Percentiles rank a stretch among this genome's conserved stretches.
phyloP scores from a whole-genome alignment of 2,888 invertebrate genomes.

The Xiphydria camelus region DNA sequence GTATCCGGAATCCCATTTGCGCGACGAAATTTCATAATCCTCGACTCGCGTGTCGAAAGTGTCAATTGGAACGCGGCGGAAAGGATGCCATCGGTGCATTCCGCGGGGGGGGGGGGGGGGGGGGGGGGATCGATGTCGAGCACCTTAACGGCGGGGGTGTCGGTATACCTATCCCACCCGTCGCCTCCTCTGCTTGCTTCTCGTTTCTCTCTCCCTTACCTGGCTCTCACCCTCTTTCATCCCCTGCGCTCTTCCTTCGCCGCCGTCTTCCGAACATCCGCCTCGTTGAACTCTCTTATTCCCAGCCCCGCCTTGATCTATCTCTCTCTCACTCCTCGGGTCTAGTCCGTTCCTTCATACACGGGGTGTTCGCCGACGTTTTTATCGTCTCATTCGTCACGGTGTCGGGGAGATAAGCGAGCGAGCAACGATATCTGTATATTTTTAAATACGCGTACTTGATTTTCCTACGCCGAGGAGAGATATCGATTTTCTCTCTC shows the following conservation, averaged over 20 bases:
- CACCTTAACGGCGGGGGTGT: conserved; percentile 17
- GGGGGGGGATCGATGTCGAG: conserved; percentile 30
- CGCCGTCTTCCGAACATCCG: not conserved
- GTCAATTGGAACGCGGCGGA: not conserved
- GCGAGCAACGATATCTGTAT: no score
- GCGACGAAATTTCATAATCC: conserved; percentile 22
- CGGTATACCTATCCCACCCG: conserved; percentile 14
- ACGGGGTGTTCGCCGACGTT: conserved; percentile 24
- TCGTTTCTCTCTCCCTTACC: not conserved
- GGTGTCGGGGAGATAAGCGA: no score
- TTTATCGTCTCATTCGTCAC: no score
- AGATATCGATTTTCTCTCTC: no score
- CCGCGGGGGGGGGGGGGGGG: no score
- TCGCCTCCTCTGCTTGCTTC: not conserved
- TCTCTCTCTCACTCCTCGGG: not conserved
- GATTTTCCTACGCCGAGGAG: no score
- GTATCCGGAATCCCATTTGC: conserved; percentile 21
- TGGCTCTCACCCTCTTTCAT: not conserved
- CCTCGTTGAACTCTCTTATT: conserved; percentile 8
- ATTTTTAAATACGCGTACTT: no score
- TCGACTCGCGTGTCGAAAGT: not conserved
- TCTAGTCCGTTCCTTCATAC: conserved; percentile 12
- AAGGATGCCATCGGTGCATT: no score
- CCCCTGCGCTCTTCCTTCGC: not conserved
- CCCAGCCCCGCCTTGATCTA: conserved; percentile 6